Evolutionary conservation across 2,888 invertebrate species (phyloP).

Genomic region (Synergus itoensis): DNA sequence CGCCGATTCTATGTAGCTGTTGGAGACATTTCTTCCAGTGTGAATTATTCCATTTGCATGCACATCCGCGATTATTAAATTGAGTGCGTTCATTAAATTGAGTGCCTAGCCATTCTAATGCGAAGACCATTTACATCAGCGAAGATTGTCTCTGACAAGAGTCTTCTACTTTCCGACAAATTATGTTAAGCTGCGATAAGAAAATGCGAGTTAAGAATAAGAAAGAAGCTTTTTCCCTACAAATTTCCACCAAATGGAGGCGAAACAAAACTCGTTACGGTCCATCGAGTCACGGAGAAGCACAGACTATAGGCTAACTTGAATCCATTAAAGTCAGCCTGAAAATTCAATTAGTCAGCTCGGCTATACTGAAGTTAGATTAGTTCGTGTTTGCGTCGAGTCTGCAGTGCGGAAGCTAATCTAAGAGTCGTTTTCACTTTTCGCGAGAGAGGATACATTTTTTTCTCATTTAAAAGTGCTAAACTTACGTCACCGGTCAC

Average conservation of each 20-base stretch:
- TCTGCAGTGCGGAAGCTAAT: not conserved
- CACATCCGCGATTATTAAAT: not conserved
- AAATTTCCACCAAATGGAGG: not conserved
- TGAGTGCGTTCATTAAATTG: constrained; percentile 23
- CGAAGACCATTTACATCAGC: constrained; percentile 9
- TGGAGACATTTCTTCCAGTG: constrained; percentile 15
- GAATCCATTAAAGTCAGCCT: constrained; percentile 15
- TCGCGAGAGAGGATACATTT: not conserved
- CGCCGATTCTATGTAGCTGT: not conserved
- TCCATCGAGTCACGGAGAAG: constrained; percentile 23
- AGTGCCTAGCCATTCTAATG: constrained; percentile 22
- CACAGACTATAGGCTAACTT: constrained; percentile 18
- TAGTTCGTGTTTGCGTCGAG: constrained; percentile 2
- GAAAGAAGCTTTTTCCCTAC: not conserved
- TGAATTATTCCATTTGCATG: constrained; percentile 27
- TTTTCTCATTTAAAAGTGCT: not conserved
- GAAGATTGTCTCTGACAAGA: not conserved
- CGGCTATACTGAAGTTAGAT: constrained; percentile 18
- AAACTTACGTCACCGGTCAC: too few species aligned
- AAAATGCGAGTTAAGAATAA: not conserved
- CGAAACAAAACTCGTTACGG: constrained; percentile 21
- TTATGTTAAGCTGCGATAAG: constrained; percentile 11
- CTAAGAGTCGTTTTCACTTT: constrained; percentile 2
- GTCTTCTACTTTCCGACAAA: constrained; percentile 1
- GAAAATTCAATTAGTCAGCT: constrained; percentile 22